These are phyloP conservation scores for Crossocerus cetratus DNA, from an alignment of 2,888 invertebrate species.

Conservation along the genomic window DNA sequence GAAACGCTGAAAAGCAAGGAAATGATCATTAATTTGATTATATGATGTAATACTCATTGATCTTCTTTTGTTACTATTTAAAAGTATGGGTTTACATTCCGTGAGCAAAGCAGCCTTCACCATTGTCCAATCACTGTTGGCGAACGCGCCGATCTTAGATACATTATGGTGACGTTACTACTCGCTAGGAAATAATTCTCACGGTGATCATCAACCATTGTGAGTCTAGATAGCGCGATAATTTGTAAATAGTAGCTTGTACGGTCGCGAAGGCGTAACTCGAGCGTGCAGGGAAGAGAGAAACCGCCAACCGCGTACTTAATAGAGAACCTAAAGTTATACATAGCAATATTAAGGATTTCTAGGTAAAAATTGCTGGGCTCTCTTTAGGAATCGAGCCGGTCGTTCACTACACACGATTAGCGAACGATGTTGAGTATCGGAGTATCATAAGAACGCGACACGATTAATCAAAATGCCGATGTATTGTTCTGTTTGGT, in stretches of 20 bases:
- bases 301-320: constrained; percentile 23
- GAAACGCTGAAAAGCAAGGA: too few species aligned
- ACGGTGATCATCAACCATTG: constrained; percentile 38
- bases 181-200: constrained; percentile 23
- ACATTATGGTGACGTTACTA: constrained; percentile 29
- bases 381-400: neutral
- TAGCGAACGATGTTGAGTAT: neutral
- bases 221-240: constrained; percentile 47
- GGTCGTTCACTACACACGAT: constrained; percentile 2
- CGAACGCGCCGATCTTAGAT: constrained; percentile 15
- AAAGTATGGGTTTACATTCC: neutral
- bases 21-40: too few species aligned
- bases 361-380: constrained; percentile 27
- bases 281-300: constrained; percentile 18
- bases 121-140: constrained; percentile 14
- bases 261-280: constrained; percentile 22
- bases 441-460: neutral
- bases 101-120: neutral
- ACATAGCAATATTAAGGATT: constrained; percentile 27
- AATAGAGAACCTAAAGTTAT: constrained; percentile 20
- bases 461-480: neutral
- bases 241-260: constrained; percentile 56
- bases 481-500: neutral
- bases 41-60: too few species aligned
- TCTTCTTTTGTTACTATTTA: too few species aligned